These are phyloP conservation scores for Mylabris phalerata DNA, from an alignment of 1,140 invertebrate genomes.

Conservation along the genomic window DNA sequence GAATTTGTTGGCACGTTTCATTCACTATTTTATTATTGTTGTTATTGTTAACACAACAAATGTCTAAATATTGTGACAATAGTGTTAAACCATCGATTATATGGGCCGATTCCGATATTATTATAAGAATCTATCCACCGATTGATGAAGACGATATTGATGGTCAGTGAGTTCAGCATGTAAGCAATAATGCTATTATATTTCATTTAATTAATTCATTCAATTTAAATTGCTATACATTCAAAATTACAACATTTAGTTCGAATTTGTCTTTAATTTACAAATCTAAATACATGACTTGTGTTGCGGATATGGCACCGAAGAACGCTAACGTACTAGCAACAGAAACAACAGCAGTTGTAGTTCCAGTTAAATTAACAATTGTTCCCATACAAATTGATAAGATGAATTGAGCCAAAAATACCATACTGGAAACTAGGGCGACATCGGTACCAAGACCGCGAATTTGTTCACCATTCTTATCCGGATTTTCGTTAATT, in stretches of 20 bases:
- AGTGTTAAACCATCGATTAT: conserved; percentile 26
- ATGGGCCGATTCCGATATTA: conserved; percentile 31
- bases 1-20: no score
- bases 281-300: conserved; percentile 83
- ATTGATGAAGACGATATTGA: conserved; percentile 24
- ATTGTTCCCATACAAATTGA: conserved; percentile 82
- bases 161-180: conserved; percentile 35
- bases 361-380: conserved; percentile 72
- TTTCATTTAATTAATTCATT: neutral
- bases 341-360: conserved; percentile 77
- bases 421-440: conserved; percentile 91
- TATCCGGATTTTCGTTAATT: conserved; percentile 47
- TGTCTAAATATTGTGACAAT: conserved; percentile 25
- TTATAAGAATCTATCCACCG: conserved; percentile 26
- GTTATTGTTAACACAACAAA: neutral
- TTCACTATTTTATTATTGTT: neutral
- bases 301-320: conserved; percentile 75
- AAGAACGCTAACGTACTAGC: conserved; percentile 75
- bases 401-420: conserved; percentile 86
- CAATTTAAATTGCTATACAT: conserved; percentile 8
- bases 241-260: neutral
- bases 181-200: conserved; percentile 21
- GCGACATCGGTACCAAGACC: conserved; percentile 92
- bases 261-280: conserved; percentile 41
- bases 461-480: conserved; percentile 51